Conservation (phyloP, 2,113 vertebrate genomes). For the Embiotoca jacksoni region DNA sequence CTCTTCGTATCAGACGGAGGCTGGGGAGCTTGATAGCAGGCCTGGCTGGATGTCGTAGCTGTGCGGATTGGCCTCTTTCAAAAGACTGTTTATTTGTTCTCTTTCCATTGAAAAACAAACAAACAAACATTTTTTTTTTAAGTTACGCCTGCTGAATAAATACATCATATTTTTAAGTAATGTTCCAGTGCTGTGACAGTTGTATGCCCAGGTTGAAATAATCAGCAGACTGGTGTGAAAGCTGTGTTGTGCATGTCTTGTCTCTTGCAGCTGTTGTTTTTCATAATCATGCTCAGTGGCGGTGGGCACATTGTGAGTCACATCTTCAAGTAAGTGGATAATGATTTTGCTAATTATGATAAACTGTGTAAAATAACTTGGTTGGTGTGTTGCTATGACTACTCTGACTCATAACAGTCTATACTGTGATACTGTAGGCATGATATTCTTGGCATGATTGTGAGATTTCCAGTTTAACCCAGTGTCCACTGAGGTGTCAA, state of each 20-base stretch:
- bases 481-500: slow-evolving; percentile 42
- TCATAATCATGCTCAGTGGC: slow-evolving; percentile 17
- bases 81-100: slow-evolving; percentile 9
- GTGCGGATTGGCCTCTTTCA: slow-evolving; percentile 20
- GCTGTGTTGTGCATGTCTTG: slow-evolving; percentile 19
- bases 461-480: slow-evolving; percentile 34
- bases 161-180: background rate
- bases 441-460: slow-evolving; percentile 3
- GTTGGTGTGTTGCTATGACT: slow-evolving; percentile 27
- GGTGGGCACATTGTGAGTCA: slow-evolving; percentile 42
- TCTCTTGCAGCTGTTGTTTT: slow-evolving; percentile 57
- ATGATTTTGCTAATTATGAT: slow-evolving; percentile 44
- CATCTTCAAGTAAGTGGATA: slow-evolving; percentile 24
- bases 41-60: slow-evolving; percentile 8
- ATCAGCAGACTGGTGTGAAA: slow-evolving; percentile 42
- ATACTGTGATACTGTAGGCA: slow-evolving; percentile 32
- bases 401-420: slow-evolving; percentile 19
- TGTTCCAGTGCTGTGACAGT: slow-evolving; percentile 15
- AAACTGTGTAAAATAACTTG: slow-evolving; percentile 20
- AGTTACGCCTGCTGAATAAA: background rate
- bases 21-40: slow-evolving; percentile 32
- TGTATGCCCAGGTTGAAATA: slow-evolving; percentile 32
- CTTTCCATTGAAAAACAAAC: background rate
- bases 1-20: slow-evolving; percentile 33
- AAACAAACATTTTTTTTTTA: background rate